These are phyloP conservation scores for Rhadinocentrus ornatus DNA, from an alignment of 2,797 vertebrate species.

Conservation along the genomic window DNA sequence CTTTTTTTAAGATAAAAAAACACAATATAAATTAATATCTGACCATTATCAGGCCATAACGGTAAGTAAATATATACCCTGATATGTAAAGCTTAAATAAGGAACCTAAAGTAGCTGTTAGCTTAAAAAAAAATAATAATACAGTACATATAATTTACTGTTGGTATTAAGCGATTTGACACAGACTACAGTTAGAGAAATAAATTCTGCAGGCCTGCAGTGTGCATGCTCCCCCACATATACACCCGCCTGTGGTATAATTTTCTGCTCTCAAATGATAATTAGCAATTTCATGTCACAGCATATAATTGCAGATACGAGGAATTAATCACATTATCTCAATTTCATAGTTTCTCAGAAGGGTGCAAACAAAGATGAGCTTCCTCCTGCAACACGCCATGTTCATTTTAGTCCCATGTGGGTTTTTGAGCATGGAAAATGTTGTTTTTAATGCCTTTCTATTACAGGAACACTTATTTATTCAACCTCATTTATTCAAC, in stretches of 20 bases:
- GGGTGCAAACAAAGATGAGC: slow-evolving; percentile 51
- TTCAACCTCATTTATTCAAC: slow-evolving; percentile 28
- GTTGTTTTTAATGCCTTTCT: slow-evolving; percentile 29
- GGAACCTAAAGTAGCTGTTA: neutral
- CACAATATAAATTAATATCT: neutral
- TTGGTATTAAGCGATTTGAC: slow-evolving; percentile 29
- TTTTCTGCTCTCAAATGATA: slow-evolving; percentile 58
- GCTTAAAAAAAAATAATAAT: neutral
- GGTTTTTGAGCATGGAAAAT: neutral
- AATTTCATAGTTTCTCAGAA: slow-evolving; percentile 55
- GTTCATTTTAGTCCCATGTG: slow-evolving; percentile 23
- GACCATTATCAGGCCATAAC: too few relatives aligned
- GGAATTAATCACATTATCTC: slow-evolving; percentile 72
- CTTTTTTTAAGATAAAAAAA: neutral
- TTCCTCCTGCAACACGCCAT: neutral
- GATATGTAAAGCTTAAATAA: neutral
- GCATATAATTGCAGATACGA: slow-evolving; percentile 62
- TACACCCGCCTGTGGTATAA: slow-evolving; percentile 32
- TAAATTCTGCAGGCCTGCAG: slow-evolving; percentile 28
- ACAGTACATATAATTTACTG: neutral
- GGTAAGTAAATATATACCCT: too few relatives aligned
- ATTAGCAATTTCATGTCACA: slow-evolving; percentile 62
- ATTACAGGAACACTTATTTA: slow-evolving; percentile 7
- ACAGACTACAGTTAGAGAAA: slow-evolving; percentile 16
- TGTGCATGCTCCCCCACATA: slow-evolving; percentile 25